Evolutionary conservation across 2,113 vertebrate species (phyloP).

Genomic region (Paracanthobrama guichenoti): DNA sequence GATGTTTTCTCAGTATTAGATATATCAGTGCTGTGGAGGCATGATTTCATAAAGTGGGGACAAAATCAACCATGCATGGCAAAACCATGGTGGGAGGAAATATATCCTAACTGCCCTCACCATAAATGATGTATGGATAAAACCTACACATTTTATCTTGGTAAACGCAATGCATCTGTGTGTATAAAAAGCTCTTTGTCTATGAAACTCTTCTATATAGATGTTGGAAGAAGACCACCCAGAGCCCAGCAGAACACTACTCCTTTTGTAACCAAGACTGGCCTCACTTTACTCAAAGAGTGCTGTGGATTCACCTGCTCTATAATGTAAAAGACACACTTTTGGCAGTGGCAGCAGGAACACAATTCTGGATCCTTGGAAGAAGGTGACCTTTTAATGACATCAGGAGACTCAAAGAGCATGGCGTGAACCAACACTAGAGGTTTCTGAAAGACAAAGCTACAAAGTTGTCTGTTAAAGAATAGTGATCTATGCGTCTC

Average conservation of each 20-base stretch:
- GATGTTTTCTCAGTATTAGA: no score
- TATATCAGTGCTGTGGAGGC: no score
- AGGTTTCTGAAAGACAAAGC: conserved; percentile 27
- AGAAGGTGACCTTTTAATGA: conserved; percentile 4
- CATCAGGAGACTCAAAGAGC: conserved; percentile 13
- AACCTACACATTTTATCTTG: not conserved
- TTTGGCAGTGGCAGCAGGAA: not conserved
- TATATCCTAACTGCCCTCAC: not conserved
- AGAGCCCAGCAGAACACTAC: conserved; percentile 75
- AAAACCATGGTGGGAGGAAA: no score
- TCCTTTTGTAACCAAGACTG: conserved; percentile 79
- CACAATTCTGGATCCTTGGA: conserved; percentile 28
- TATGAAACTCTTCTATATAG: conserved; percentile 56
- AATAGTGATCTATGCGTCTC: not conserved
- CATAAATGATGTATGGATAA: not conserved
- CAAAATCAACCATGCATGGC: no score
- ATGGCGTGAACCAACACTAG: conserved; percentile 39
- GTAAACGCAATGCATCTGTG: not conserved
- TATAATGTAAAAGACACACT: conserved; percentile 79
- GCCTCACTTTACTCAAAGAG: conserved; percentile 85
- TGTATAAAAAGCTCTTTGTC: not conserved
- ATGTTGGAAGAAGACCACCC: conserved; percentile 69
- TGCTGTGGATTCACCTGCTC: conserved; percentile 90
- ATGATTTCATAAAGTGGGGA: no score
- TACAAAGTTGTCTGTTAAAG: conserved; percentile 2